Base-by-base conservation (phyloP, 2,113 vertebrate genomes). In the Rhineura floridana region DNA sequence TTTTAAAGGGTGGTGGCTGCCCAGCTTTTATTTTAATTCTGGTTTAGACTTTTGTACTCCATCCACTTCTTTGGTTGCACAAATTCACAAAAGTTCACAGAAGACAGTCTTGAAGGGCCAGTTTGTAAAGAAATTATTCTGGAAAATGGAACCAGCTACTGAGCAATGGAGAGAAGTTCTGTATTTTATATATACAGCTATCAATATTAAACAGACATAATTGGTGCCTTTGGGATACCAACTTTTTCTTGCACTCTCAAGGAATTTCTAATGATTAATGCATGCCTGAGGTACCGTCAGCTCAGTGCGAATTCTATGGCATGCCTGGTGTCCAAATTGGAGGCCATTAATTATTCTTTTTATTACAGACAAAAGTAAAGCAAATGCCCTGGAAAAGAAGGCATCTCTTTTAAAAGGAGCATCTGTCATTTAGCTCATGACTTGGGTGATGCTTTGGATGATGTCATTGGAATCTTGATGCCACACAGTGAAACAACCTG, bases 181-280 rank as follows among this genome's bases (percentile, higher is more conserved):
- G 39, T n/a, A 78, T 87, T 83, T 85, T 90, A 86, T 90, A 88
- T 82, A 87, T 88, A 65, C 81, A 84, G 72, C 39, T 81, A 91
- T 90, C 89, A 78, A 62, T 67, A 78, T 86, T 91, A 70, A 93
- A 88, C 19, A 93, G 84, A 62, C 79, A 48, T n/a, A 82, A 85
- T 84, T 89, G 83, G 36, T 52, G 67, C 80, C 86, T 90, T 89
- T 87, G 85, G 84, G 87, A 91, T 84, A 39, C 65, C 1, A n/a
- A 44, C 33, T 85, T 88, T 30, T 91, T 82, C 59, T 80, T 44
- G 70, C 17, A 67, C 73, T 83, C 79, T 83, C 62, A 75, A 87
- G 33, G 39, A 92, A 67, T 69, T 73, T 86, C 81, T 91, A 62
- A 88, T 91, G 75, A 92, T 90, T 93, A 67, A 91, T 88, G 83